A percentile compares a stretch with the other conserved stretches of the same genome.
These are phyloP conservation scores for Andrena flavipes DNA, from an alignment of 2,888 invertebrate species.

Conservation along the genomic window DNA sequence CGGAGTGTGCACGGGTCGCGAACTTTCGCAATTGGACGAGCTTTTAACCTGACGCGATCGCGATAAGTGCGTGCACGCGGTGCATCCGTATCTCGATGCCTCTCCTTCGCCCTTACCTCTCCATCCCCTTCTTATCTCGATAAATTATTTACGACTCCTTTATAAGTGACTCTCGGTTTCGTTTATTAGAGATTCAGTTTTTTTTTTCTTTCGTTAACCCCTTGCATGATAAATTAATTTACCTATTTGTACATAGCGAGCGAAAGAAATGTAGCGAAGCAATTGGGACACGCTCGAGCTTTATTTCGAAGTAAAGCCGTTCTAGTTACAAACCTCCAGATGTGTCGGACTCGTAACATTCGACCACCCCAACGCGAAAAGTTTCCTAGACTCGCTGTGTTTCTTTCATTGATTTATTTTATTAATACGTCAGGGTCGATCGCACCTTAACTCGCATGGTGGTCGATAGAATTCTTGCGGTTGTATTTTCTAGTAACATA, in stretches of 20 bases:
- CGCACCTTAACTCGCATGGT: not conserved
- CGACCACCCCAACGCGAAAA: no score
- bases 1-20: not conserved
- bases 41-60: conserved; percentile 37
- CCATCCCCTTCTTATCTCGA: not conserved
- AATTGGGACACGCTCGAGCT: not conserved
- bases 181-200: not conserved
- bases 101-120: not conserved
- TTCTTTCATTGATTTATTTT: no score
- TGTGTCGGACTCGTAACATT: not conserved
- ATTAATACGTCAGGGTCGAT: no score
- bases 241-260: not conserved
- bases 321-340: not conserved
- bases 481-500: no score
- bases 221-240: not conserved
- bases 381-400: no score
- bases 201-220: not conserved
- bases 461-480: not conserved
- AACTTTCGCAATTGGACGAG: not conserved
- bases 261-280: not conserved
- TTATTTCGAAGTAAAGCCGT: not conserved
- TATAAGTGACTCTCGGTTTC: not conserved
- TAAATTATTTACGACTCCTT: not conserved
- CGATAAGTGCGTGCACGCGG: conserved; percentile 49
- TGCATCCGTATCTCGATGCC: conserved; percentile 1